Base-by-base conservation (phyloP, 1,140 invertebrate genomes). In the Pogonomyrmex californicus region DNA sequence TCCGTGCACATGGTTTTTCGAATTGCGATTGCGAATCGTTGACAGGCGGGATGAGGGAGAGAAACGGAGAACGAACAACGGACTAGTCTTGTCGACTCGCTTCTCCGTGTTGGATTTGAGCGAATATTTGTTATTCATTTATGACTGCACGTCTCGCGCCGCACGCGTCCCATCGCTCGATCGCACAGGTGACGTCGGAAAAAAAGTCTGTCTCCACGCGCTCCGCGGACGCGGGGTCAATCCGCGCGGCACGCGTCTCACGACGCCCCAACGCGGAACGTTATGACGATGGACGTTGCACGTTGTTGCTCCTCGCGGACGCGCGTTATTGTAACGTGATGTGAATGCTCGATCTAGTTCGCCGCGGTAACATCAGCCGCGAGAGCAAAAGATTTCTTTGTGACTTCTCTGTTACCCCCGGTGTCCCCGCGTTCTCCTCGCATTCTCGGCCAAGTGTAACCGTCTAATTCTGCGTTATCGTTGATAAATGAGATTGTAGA, bases 171-270 rank as follows among this genome's bases (percentile, higher is more conserved):
- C n/a, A 44, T 38, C 60, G 38, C 17, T 56, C 41, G 60, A 88
- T 88, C 82, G 3, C 38, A 23, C 12, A 63, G 41, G 49, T 58
- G 63, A 71, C 41, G 23, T 77, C 33, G 33, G 49, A 51, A 54
- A 85, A 65, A 73, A 23, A 23, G 23, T 71, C 63, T 70, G 76
- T 85, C 76, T 44, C 5, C 33, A 47, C 17, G 86, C 47, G 12
- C 65, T 23, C 23, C 41, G 23, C 47, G 23, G 17, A 14, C 51
- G 44, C 47, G 23, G 23, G 23, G 23, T 23, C 23, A 23, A 23
- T 85, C n/a, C 23, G 36, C 49, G 0, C n/a, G 77, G 49, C 10
- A 41, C 33, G 51, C 54, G 36, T 17, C 10, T 62, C 54, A 4
- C 36, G 51, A 38, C 23, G 47, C n/a, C 7, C 49, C 5, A 38